Evolutionary conservation across 1,140 invertebrate genomes (phyloP).

Genomic region (Euschistus heros): DNA sequence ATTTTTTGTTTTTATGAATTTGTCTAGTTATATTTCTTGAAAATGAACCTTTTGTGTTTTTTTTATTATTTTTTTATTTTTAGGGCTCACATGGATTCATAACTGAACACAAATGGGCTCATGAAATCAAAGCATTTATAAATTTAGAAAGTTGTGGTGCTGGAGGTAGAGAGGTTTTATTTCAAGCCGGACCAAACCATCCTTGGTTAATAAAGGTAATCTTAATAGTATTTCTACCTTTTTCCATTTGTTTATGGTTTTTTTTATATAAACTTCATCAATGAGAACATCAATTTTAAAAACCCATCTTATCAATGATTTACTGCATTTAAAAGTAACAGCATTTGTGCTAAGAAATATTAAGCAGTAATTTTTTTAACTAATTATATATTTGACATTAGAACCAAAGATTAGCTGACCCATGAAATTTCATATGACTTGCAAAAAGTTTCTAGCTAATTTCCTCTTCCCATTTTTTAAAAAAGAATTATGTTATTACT

Average conservation of each 20-base stretch:
- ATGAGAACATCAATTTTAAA: too few relatives aligned
- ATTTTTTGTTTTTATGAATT: too few relatives aligned
- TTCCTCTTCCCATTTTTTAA: constrained; percentile 66
- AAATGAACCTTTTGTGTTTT: too few relatives aligned
- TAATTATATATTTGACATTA: constrained; percentile 39
- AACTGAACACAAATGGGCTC: constrained; percentile 82
- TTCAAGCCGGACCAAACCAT: constrained; percentile 86
- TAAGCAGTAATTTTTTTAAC: constrained; percentile 43
- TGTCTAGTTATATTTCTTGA: too few relatives aligned
- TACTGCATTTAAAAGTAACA: too few relatives aligned
- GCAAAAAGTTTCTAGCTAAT: constrained; percentile 62
- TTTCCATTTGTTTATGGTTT: too few relatives aligned
- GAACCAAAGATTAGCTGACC: constrained; percentile 34
- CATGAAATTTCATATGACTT: constrained; percentile 43
- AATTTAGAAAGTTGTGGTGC: constrained; percentile 91
- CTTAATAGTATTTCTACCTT: not conserved
- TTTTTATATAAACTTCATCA: too few relatives aligned
- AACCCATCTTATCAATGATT: too few relatives aligned
- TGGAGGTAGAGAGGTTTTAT: constrained; percentile 84
- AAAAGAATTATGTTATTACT: constrained; percentile 61
- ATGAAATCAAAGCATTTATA: constrained; percentile 69
- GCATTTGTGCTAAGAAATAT: constrained; percentile 52
- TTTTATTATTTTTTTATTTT: not conserved
- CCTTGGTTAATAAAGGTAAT: constrained; percentile 76
- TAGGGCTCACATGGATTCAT: constrained; percentile 89